Percentiles rank a stretch among this genome's conserved stretches.
Conservation (phyloP, 2,888 invertebrate species). For the Esperia sulphurella region DNA sequence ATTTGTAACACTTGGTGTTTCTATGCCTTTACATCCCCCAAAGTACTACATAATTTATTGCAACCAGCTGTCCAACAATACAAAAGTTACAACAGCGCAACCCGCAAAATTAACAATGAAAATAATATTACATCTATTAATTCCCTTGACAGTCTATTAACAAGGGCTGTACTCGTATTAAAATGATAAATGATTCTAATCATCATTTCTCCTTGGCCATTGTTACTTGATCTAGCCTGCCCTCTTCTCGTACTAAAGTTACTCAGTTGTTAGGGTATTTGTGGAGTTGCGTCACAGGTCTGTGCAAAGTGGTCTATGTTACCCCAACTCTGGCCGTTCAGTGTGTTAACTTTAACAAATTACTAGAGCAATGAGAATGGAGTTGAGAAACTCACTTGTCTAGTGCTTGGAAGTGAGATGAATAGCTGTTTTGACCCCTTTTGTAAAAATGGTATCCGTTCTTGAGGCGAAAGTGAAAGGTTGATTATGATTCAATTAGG, state of each 20-base stretch:
- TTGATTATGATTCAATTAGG: not conserved
- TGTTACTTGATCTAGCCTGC: slow-evolving; percentile 20
- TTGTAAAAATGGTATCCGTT: slow-evolving; percentile 14
- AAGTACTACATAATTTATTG: slow-evolving; percentile 28
- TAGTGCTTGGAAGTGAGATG: slow-evolving; percentile 52
- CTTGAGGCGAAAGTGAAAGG: not conserved
- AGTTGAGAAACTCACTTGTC: slow-evolving; percentile 52
- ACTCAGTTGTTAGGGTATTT: not conserved
- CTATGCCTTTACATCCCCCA: not conserved
- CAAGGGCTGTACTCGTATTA: slow-evolving; percentile 69
- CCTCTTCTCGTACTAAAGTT: not conserved
- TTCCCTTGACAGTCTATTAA: slow-evolving; percentile 68
- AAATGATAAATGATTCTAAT: slow-evolving; percentile 75
- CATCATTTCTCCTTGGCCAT: slow-evolving; percentile 54
- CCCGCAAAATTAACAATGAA: slow-evolving; percentile 71
- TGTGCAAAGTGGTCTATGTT: slow-evolving; percentile 32
- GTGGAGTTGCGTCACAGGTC: slow-evolving; percentile 25
- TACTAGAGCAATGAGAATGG: slow-evolving; percentile 58
- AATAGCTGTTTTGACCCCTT: slow-evolving; percentile 60
- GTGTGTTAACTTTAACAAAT: slow-evolving; percentile 75
- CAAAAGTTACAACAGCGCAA: slow-evolving; percentile 42
- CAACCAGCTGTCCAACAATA: slow-evolving; percentile 37
- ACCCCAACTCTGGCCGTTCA: slow-evolving; percentile 56
- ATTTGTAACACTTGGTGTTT: no score
- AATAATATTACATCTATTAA: slow-evolving; percentile 72